Evolutionary conservation across 64 coral and sea anemone species (phyloP).

Genomic region (Montipora cactus): DNA sequence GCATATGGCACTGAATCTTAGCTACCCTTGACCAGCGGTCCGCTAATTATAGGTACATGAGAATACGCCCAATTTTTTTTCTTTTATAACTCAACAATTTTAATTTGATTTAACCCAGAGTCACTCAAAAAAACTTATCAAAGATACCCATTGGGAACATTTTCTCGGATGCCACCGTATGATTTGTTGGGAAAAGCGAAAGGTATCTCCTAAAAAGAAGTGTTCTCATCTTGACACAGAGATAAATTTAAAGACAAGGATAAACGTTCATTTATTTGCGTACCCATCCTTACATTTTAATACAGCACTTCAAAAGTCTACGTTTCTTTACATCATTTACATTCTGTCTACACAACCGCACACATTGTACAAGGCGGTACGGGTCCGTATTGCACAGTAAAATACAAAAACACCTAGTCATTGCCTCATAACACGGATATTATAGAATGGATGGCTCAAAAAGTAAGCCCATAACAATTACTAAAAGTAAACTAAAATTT

Average conservation of each 20-base stretch:
- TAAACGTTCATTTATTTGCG: slow-evolving; percentile 35
- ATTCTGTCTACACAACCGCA: slow-evolving; percentile 68
- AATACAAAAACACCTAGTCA: slow-evolving; percentile 60
- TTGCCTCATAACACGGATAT: slow-evolving; percentile 53
- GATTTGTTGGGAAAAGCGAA: too few relatives aligned
- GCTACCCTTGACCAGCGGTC: too few relatives aligned
- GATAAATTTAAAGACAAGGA: not conserved
- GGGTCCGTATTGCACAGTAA: slow-evolving; percentile 68
- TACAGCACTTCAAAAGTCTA: slow-evolving; percentile 78
- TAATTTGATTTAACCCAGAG: too few relatives aligned
- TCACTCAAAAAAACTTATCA: too few relatives aligned
- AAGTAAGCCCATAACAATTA: slow-evolving; percentile 54
- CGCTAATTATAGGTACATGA: too few relatives aligned
- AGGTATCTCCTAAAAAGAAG: too few relatives aligned
- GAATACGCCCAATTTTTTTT: too few relatives aligned
- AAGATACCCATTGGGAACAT: too few relatives aligned
- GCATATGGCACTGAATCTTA: too few relatives aligned
- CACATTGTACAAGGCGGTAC: slow-evolving; percentile 49
- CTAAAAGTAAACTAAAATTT: slow-evolving; percentile 86
- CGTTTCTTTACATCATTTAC: slow-evolving; percentile 85
- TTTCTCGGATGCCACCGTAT: too few relatives aligned
- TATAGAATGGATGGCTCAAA: slow-evolving; percentile 20
- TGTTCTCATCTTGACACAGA: not conserved
- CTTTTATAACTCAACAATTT: too few relatives aligned
- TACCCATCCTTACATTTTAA: slow-evolving; percentile 82